Evolutionary conservation across 2,113 vertebrate species (phyloP), one percentile per base, ranked within the genome.

Genomic region (Orientallactaga bullata): DNA sequence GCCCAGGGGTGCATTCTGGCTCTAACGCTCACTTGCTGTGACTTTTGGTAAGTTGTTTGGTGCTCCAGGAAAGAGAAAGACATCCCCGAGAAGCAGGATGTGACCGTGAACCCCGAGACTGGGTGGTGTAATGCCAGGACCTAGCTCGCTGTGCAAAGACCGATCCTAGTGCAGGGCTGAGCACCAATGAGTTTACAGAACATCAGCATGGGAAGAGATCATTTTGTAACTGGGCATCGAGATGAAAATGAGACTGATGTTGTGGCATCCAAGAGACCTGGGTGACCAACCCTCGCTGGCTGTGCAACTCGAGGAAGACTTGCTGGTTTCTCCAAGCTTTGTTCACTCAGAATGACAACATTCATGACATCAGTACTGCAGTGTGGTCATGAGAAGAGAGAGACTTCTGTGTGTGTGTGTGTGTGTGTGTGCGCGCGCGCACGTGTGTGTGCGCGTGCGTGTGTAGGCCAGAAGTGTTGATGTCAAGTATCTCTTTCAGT

Each of bases 121-220:
- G 20, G 51, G 72, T 42, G n/a, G 35, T 12, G 21, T 47, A 47
- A n/a, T 66, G 23, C 66, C 28, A 1, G 66, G 42, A n/a, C 42
- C 28, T 51, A 24, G 39, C 16, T 5, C 0, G 0, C 35, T 15
- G 3, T 16, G 24, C 51, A 16, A 2, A 21, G 42, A 1, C 9
- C 8, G 84, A 61, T 7, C 58, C 32, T 10, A 9, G 26, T 6
- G 42, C 68, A 51, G 11, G 18, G 26, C 5, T 60, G 60, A n/a
- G 16, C 16, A 35, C 2, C 17, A 92, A n/a, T 5, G 35, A 7
- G n/a, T 39, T 61, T 78, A 7, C 6, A 23, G 60, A 55, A 32
- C 26, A 16, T 23, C 26, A 21, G 17, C 35, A 3, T n/a, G 30
- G 71, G 61, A 3, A 35, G 28, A 71, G 55, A n/a, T 3, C 23